Percentiles rank a stretch among this genome's conserved stretches.
phyloP scores from a whole-genome alignment of 2,888 invertebrate genomes.

The Pyrrhosoma nymphula region DNA sequence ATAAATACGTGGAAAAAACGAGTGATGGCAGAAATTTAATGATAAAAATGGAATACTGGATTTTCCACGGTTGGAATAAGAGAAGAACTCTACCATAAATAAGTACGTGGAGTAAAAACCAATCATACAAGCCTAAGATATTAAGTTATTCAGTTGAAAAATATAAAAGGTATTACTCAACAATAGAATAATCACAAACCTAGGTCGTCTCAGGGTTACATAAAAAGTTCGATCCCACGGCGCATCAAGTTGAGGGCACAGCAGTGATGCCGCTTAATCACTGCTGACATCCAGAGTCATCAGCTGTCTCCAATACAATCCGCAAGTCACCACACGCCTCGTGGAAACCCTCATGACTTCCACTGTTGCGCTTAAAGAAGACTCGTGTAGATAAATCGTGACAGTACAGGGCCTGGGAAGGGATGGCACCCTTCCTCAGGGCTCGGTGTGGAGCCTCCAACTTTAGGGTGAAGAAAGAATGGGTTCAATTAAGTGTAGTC shows the following conservation, averaged over 20 bases:
- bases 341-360: background rate
- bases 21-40: no score
- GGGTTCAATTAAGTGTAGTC: background rate
- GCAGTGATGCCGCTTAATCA: background rate
- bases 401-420: background rate
- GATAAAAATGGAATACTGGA: no score
- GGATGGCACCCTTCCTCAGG: background rate
- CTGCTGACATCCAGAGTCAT: background rate
- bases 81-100: no score
- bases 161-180: background rate
- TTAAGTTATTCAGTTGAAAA: no score
- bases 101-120: no score
- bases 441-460: background rate
- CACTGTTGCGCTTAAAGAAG: background rate
- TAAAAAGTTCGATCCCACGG: background rate
- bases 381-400: background rate
- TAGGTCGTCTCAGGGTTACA: constrained; percentile 1
- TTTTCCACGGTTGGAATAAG: no score
- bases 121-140: no score
- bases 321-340: background rate
- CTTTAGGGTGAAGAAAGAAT: background rate
- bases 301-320: background rate
- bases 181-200: background rate
- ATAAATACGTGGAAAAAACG: no score
- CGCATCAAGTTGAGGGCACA: background rate